Base-by-base conservation (phyloP, 2,797 vertebrate genomes). In the Tangara arthus region DNA sequence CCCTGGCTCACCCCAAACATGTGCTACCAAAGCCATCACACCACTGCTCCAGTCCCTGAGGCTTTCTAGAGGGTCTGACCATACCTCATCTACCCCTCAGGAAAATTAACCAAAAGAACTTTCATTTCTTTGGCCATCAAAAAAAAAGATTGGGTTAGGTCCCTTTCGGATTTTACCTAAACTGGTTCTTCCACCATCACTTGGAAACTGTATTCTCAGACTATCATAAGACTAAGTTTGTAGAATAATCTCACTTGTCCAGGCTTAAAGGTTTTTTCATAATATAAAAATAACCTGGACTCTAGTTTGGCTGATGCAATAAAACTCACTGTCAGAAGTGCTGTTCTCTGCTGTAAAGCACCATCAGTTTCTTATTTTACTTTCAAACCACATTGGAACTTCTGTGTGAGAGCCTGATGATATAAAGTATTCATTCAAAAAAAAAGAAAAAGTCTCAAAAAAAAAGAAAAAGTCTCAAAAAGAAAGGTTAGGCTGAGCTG, bases 361-460 rank as follows among this genome's bases (percentile, higher is more conserved):
- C 56, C 79, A 87, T 82, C 85, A 21, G 83, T 63, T 96, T 94
- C 78, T 97, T 95, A 87, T 94, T 96, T 83, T 52, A 68, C 61
- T 97, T 87, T 79, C 65, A 93, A 96, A 94, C 85, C 53, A 76
- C 77, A 80, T 2, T 55, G 83, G 68, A 94, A 91, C 69, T 89
- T 91, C 28, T 46, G 34, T 88, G 53, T 53, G n/a, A 68, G 46
- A 93, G 91, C 61, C 77, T 91, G 87, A 97, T 76, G 70, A 60
- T 72, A 93, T 68, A 75, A 94, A 96, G 90, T 91, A 97, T 71
- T 97, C 49, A 96, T 95, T 90, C 50, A 47, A 46, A 84, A 75
- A 75, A 41, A 93, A 81, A 75, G 59, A 65, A 89, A 93, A 96
- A 87, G 49, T 24, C 42, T 94, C 89, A 69, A 87, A 93, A 85